Evolutionary conservation across 1,140 invertebrate genomes (phyloP), one percentile per base, ranked within the genome.

Genomic region (Melanaphis sacchari): DNA sequence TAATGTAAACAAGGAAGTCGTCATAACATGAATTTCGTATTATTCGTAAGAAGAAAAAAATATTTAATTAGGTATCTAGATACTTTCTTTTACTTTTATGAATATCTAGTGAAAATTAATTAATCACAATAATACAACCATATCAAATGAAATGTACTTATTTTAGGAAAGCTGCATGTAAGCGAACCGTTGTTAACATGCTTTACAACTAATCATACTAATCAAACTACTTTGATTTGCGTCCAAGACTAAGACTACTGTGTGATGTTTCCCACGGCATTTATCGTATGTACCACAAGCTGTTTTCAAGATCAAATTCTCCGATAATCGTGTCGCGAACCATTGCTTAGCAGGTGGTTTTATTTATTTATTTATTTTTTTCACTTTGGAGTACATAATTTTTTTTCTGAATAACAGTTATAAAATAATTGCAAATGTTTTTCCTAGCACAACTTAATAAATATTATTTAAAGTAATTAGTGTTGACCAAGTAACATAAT

Each of bases 201-300:
- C 36, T 41, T 85, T 85, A 93, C 91, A 93, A 93, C 81, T 93
- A 93, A 93, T 85, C 81, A 84, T 93, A 93, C 91, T 66, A 85
- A 93, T 82, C 91, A 93, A 40, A 84, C 81, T 52, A 24, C 91
- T 93, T 84, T 93, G 76, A 52, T 36, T 84, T 84, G 46, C 54
- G 43, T 82, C 81, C 76, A 49, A 49, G 91, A 90, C 89, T 31
- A 89, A 59, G 52, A 93, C 91, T 93, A 93, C 91, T 52, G 91
- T 93, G 81, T 49, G 9, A 49, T 93, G 91, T 93, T 90, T 93
- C 91, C 81, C 91, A 93, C 91, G 91, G 91, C 91, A 93, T 93
- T 93, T 84, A 93, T 93, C 91, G 54, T 54, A 81, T 84, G 46
- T 93, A 49, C 76, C 43, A 81, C 59, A 49, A 93, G 91, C 76